Evolutionary conservation across 2,888 invertebrate species (phyloP).

Genomic region (Stratiomys singularior): DNA sequence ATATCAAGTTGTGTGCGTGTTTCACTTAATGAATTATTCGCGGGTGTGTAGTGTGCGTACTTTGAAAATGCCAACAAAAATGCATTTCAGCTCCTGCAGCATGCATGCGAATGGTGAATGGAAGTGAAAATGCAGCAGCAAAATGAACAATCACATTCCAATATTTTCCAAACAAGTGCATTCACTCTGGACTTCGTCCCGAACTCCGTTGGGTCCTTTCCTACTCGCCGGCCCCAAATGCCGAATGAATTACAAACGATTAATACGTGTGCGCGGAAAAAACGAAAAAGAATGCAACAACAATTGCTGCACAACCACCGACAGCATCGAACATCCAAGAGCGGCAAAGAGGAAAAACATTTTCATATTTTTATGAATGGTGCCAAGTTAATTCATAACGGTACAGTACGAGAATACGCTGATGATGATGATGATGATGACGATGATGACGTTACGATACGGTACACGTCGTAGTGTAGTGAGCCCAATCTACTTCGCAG

Average conservation of each 20-base stretch:
- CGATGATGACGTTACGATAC: slow-evolving; percentile 24
- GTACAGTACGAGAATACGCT: slow-evolving; percentile 41
- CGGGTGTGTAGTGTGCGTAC: not conserved
- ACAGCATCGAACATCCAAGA: not conserved
- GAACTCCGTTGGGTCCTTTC: not conserved
- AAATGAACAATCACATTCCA: not conserved
- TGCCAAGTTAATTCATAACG: slow-evolving; percentile 51
- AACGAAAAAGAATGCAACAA: not conserved
- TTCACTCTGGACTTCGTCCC: slow-evolving; percentile 19
- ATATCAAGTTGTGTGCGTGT: not conserved
- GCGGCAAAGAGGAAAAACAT: slow-evolving; percentile 20
- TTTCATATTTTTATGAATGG: slow-evolving; percentile 52
- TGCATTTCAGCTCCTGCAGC: not conserved
- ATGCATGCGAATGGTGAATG: not conserved
- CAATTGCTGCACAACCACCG: not conserved
- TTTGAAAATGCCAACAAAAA: slow-evolving; percentile 17
- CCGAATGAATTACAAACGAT: not conserved
- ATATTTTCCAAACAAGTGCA: slow-evolving; percentile 15
- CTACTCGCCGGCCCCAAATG: not conserved
- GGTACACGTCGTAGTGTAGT: slow-evolving; percentile 26
- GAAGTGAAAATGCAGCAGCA: not conserved
- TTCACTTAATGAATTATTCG: slow-evolving; percentile 15
- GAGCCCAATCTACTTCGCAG: not conserved
- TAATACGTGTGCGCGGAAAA: slow-evolving; percentile 24
- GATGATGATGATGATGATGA: not conserved